These are phyloP conservation scores for Panulirus ornatus DNA, from an alignment of 1,140 invertebrate species.

Conservation along the genomic window DNA sequence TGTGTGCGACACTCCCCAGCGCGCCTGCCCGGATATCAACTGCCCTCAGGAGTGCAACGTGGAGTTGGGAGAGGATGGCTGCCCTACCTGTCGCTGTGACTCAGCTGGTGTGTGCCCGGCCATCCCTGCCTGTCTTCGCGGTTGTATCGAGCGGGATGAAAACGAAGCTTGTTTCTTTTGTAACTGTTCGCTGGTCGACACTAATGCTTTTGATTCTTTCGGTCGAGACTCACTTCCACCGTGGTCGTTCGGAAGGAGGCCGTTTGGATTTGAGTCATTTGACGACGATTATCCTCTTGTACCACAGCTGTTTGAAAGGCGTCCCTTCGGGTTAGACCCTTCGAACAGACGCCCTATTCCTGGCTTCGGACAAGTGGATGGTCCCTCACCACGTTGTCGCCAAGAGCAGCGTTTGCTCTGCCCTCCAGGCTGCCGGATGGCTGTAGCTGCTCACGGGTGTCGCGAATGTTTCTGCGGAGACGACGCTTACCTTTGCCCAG, in stretches of 20 bases:
- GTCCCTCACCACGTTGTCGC: constrained; percentile 27
- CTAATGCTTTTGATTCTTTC: not conserved
- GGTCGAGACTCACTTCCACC: not conserved
- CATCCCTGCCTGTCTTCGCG: constrained; percentile 33
- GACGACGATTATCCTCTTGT: no score
- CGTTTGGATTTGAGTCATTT: not conserved
- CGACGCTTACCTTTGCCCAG: constrained; percentile 40
- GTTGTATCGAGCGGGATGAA: constrained; percentile 33
- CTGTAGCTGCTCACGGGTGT: constrained; percentile 22
- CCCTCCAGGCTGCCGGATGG: constrained; percentile 26
- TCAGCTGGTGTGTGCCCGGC: constrained; percentile 33
- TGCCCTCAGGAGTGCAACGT: constrained; percentile 42
- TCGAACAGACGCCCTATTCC: not conserved
- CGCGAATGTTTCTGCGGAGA: constrained; percentile 49
- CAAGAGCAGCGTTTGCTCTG: constrained; percentile 16
- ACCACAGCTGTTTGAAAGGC: no score
- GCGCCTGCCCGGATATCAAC: constrained; percentile 21
- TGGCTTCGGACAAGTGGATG: not conserved
- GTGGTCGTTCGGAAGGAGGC: not conserved
- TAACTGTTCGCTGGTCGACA: constrained; percentile 24
- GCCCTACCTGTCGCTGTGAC: constrained; percentile 27
- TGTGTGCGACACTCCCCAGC: constrained; percentile 5
- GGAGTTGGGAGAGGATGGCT: constrained; percentile 41
- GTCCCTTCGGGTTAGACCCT: not conserved
- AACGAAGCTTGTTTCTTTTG: constrained; percentile 55